Conservation (phyloP, 2,797 vertebrate genomes). For the Sebastes minor region DNA sequence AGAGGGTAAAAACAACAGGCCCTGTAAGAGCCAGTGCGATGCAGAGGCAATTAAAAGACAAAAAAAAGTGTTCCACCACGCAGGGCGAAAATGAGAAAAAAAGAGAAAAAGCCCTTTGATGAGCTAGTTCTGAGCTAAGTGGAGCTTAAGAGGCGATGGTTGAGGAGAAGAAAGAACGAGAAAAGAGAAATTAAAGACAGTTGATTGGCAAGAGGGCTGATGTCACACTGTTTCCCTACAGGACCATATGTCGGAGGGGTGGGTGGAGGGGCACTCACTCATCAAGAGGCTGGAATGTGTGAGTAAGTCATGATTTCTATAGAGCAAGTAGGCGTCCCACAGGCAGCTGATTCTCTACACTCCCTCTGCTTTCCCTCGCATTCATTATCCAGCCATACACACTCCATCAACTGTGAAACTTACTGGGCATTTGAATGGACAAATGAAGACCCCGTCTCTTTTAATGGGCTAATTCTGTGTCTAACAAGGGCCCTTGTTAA, state of each 20-base stretch:
- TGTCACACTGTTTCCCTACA: constrained; percentile 80
- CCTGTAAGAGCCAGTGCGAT: constrained; percentile 57
- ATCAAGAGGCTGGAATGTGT: constrained; percentile 78
- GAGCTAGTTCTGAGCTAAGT: constrained; percentile 74
- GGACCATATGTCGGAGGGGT: constrained; percentile 74
- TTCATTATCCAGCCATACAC: constrained; percentile 72
- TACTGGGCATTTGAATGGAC: constrained; percentile 63
- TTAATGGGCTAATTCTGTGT: constrained; percentile 72
- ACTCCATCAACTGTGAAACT: constrained; percentile 68
- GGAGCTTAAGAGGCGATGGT: constrained; percentile 74
- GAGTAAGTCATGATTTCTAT: constrained; percentile 79
- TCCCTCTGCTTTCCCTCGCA: constrained; percentile 41
- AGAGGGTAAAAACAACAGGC: constrained; percentile 81
- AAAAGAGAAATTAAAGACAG: constrained; percentile 76
- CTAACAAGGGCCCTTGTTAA: constrained; percentile 65
- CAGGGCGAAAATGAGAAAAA: constrained; percentile 68
- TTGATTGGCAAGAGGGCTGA: constrained; percentile 79
- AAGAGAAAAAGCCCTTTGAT: constrained; percentile 68
- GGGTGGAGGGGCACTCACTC: constrained; percentile 68
- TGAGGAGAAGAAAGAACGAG: constrained; percentile 61
- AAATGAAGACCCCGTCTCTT: constrained; percentile 65
- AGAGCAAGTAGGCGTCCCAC: constrained; percentile 72
- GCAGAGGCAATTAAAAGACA: constrained; percentile 81
- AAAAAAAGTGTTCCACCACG: constrained; percentile 69
- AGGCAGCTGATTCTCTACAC: constrained; percentile 64